Conservation (phyloP, 2,888 invertebrate genomes). For the Caenorhabditis sinica region DNA sequence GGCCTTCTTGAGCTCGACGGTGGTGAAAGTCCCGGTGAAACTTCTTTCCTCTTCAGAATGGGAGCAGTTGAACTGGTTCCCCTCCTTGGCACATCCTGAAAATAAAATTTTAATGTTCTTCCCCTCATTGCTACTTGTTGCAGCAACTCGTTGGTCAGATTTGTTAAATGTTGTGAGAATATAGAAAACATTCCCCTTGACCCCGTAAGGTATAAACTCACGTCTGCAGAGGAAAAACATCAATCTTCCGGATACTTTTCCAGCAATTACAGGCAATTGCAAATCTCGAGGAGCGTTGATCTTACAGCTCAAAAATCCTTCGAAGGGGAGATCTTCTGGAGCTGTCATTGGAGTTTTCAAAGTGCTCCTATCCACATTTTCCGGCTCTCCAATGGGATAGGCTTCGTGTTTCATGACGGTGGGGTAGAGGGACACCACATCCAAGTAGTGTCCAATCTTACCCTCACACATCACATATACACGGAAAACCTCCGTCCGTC, state of each 20-base stretch:
- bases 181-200: not conserved
- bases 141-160: not conserved
- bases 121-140: not conserved
- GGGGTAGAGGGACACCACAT: constrained; percentile 12
- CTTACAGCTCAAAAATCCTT: constrained; percentile 3
- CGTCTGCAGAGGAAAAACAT: constrained; percentile 3
- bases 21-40: constrained; percentile 14
- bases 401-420: constrained; percentile 10
- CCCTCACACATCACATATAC: not conserved
- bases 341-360: not conserved
- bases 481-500: constrained; percentile 1
- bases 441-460: not conserved
- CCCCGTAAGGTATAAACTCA: not conserved
- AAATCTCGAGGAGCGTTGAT: not conserved
- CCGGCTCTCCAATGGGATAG: not conserved
- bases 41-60: not conserved
- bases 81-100: constrained; percentile 5
- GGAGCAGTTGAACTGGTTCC: not conserved
- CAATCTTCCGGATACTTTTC: not conserved
- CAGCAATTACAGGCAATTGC: not conserved
- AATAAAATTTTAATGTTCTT: not conserved
- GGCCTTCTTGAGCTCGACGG: constrained; percentile 9
- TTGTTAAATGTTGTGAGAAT: not conserved
- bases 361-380: not conserved
- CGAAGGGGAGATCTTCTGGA: not conserved